These are phyloP conservation scores for Clarias fuscus DNA, from an alignment of 2,797 vertebrate genomes.

Conservation along the genomic window DNA sequence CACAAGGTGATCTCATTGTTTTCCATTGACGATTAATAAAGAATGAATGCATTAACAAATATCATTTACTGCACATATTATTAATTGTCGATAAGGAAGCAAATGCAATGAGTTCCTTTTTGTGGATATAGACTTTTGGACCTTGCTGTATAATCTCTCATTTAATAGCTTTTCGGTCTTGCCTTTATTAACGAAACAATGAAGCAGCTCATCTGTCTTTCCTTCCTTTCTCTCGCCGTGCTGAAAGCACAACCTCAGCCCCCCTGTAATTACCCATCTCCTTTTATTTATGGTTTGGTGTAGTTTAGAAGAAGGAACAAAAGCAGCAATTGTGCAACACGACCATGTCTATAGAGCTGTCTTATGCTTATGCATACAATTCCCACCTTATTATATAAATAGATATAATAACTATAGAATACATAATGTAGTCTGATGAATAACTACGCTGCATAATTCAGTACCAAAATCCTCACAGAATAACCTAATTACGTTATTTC, in stretches of 20 bases:
- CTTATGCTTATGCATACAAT: background rate
- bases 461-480: background rate
- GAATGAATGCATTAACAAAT: background rate
- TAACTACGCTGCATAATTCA: background rate
- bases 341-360: background rate
- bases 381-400: background rate
- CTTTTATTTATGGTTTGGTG: conserved; percentile 34
- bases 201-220: conserved; percentile 35
- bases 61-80: background rate
- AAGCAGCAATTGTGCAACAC: conserved; percentile 38
- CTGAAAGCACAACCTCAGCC: conserved; percentile 24
- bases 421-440: background rate
- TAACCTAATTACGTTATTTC: background rate
- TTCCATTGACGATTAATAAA: background rate
- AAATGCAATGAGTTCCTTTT: background rate
- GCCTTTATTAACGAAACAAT: conserved; percentile 25
- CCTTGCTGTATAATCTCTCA: background rate
- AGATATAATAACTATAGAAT: background rate
- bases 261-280: conserved; percentile 34
- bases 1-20: background rate
- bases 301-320: conserved; percentile 40
- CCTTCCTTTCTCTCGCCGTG: conserved; percentile 13
- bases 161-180: background rate
- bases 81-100: background rate
- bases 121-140: background rate